Percentiles rank a stretch among this genome's conserved stretches.
phyloP scores from a whole-genome alignment of 53 echinoderm and acorn worm genomes.

The Luidia sarsii region DNA sequence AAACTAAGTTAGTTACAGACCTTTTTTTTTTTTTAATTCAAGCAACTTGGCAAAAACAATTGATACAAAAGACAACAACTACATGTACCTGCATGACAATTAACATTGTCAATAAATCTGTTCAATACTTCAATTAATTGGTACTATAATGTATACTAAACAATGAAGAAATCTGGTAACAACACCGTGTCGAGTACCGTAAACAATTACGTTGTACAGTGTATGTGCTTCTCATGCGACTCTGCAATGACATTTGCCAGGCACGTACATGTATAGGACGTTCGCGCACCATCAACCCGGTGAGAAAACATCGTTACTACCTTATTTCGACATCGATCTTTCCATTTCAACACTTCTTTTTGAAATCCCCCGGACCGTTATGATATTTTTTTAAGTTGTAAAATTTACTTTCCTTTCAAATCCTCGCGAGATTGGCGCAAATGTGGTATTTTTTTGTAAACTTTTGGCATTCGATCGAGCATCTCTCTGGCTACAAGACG shows the following conservation, averaged over 20 bases:
- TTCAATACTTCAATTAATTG: not conserved
- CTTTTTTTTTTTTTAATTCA: not conserved
- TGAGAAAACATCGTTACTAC: slow-evolving; percentile 13
- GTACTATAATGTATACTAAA: not conserved
- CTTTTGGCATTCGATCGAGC: not conserved
- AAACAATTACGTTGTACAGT: too few relatives aligned
- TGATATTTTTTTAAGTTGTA: not conserved
- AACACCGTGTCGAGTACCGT: too few relatives aligned
- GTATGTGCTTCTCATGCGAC: too few relatives aligned
- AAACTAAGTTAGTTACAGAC: not conserved
- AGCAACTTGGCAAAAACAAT: too few relatives aligned
- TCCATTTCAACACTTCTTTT: slow-evolving; percentile 16
- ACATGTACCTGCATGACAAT: too few relatives aligned
- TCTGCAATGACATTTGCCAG: too few relatives aligned
- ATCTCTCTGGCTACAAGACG: not conserved
- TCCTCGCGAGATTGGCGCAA: not conserved
- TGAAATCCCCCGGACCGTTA: not conserved
- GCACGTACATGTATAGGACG: too few relatives aligned
- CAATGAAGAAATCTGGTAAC: not conserved
- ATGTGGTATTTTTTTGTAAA: not conserved
- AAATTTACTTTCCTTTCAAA: slow-evolving; percentile 17
- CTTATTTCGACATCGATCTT: slow-evolving; percentile 4
- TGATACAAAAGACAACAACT: not conserved
- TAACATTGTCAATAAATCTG: too few relatives aligned
- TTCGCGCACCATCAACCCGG: not conserved